These are phyloP conservation scores for Ellobium chinense DNA, from an alignment of 2,888 invertebrate species.

Conservation along the genomic window DNA sequence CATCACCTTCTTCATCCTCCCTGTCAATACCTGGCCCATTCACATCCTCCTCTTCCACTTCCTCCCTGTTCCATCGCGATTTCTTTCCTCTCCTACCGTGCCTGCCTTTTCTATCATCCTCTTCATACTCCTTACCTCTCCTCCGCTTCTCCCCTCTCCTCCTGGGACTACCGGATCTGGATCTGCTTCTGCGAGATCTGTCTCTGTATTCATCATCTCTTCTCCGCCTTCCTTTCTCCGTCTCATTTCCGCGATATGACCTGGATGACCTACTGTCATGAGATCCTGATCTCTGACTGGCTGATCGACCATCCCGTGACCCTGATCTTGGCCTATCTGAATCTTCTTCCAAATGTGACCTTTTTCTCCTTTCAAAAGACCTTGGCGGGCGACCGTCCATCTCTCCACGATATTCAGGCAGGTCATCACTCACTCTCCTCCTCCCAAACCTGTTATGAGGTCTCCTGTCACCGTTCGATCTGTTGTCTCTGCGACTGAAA, in stretches of 20 bases:
- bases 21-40: not conserved
- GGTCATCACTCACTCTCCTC: not conserved
- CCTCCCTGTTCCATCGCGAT: not conserved
- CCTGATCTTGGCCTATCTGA: constrained; percentile 2
- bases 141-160: constrained; percentile 36
- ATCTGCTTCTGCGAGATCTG: constrained; percentile 77
- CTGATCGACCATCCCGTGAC: constrained; percentile 4
- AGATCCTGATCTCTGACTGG: constrained; percentile 11
- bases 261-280: constrained; percentile 6
- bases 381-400: not conserved
- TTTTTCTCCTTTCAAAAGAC: constrained; percentile 9
- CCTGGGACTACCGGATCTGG: constrained; percentile 61
- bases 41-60: constrained; percentile 23
- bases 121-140: constrained; percentile 48
- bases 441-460: not conserved
- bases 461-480: not conserved
- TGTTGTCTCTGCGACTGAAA: not conserved
- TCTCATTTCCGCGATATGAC: not conserved
- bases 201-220: constrained; percentile 46
- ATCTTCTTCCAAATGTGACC: constrained; percentile 7
- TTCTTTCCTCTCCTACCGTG: not conserved
- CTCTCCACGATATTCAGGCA: not conserved
- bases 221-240: not conserved
- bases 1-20: constrained; percentile 34
- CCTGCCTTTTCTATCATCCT: constrained; percentile 41